Percentiles rank a stretch among this genome's conserved stretches.
Conservation (phyloP, 2,888 invertebrate species). For the Chironomus tentans region DNA sequence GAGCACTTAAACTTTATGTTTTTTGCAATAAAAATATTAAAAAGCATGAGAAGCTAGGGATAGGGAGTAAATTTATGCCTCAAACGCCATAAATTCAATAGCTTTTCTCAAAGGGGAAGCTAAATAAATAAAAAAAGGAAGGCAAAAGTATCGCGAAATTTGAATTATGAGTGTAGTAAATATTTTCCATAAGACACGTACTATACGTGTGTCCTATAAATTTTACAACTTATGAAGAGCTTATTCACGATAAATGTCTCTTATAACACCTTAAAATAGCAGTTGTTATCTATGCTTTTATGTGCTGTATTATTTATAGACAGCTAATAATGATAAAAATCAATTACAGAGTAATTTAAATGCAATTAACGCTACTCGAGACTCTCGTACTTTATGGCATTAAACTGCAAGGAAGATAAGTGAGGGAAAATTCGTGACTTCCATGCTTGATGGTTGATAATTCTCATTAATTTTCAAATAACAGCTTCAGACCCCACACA, state of each 20-base stretch:
- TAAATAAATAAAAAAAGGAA: too few relatives aligned
- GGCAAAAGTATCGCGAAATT: neutral
- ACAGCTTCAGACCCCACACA: too few relatives aligned
- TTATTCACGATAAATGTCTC: neutral
- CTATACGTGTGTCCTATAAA: neutral
- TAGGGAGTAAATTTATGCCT: slow-evolving; percentile 9
- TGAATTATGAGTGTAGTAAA: neutral
- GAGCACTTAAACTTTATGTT: slow-evolving; percentile 26
- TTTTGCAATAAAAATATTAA: slow-evolving; percentile 26
- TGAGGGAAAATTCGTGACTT: neutral
- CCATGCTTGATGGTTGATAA: too few relatives aligned
- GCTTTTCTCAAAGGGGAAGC: neutral
- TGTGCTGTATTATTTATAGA: neutral
- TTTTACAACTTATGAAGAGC: neutral
- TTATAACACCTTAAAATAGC: neutral
- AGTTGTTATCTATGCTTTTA: neutral
- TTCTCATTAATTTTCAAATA: too few relatives aligned
- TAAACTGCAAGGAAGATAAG: too few relatives aligned
- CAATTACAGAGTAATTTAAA: slow-evolving; percentile 24
- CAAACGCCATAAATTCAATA: slow-evolving; percentile 11
- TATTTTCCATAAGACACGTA: neutral
- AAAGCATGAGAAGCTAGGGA: neutral
- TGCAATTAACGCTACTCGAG: slow-evolving; percentile 8
- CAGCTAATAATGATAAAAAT: neutral
- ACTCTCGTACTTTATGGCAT: too few relatives aligned